Percentiles rank a stretch among this genome's conserved stretches.
These are phyloP conservation scores for Baryphthengus martii DNA, from an alignment of 2,113 vertebrate genomes.

Conservation along the genomic window DNA sequence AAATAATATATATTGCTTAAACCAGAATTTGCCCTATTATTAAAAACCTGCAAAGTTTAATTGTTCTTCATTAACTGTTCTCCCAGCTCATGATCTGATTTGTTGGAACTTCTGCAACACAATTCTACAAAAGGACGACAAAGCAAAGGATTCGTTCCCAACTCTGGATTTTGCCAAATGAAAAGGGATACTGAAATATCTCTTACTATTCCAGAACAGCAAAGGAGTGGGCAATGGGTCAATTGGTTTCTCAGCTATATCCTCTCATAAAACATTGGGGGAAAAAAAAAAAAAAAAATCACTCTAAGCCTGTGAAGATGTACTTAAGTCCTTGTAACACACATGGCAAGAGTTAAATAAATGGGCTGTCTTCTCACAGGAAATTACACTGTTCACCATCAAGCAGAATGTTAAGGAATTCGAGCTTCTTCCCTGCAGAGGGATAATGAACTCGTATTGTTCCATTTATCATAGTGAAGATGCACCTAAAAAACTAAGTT, in stretches of 20 bases:
- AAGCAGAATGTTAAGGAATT: conserved; percentile 28
- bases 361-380: conserved; percentile 27
- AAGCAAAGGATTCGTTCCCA: neutral
- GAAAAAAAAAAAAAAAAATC: neutral
- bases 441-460: conserved; percentile 49
- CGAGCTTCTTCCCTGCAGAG: conserved; percentile 26
- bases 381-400: conserved; percentile 51
- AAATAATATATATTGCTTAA: neutral
- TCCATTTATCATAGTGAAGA: conserved; percentile 23
- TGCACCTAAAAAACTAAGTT: conserved; percentile 5
- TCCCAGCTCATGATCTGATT: neutral
- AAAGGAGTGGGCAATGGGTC: neutral
- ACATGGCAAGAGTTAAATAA: conserved; percentile 51
- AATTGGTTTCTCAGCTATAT: neutral
- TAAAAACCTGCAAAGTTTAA: neutral
- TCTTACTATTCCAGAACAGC: neutral
- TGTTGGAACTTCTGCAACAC: neutral
- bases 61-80: neutral
- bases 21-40: neutral
- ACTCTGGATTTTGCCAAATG: neutral
- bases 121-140: neutral
- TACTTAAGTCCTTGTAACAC: neutral
- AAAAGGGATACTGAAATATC: neutral
- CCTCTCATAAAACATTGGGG: neutral
- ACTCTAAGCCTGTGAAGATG: neutral